phyloP scores from a whole-genome alignment of 2,797 vertebrate species.

The Tenualosa ilisha region DNA sequence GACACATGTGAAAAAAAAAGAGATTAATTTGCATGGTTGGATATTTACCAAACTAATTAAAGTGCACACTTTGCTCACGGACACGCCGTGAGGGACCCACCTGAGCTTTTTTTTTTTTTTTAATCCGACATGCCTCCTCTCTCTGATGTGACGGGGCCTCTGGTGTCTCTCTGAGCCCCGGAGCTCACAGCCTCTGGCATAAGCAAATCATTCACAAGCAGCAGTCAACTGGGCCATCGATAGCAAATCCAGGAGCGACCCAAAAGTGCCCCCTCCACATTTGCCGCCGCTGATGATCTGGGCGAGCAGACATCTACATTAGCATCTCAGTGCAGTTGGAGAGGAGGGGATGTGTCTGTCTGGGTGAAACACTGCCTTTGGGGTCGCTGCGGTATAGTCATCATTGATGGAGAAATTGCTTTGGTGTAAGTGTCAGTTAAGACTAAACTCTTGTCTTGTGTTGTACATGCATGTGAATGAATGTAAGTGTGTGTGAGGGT shows the following conservation, averaged over 20 bases:
- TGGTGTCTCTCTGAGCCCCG: neutral
- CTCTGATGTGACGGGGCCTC: neutral
- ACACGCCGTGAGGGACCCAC: neutral
- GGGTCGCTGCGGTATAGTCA: neutral
- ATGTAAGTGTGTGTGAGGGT: neutral
- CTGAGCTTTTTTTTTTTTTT: neutral
- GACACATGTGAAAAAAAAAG: neutral
- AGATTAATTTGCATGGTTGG: conserved; percentile 20
- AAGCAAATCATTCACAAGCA: neutral
- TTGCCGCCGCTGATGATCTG: neutral
- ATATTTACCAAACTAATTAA: conserved; percentile 21
- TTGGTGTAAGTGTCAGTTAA: neutral
- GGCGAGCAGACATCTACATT: neutral
- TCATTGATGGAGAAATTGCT: neutral
- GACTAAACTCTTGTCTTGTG: neutral
- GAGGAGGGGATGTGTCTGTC: neutral
- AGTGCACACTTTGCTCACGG: conserved; percentile 11
- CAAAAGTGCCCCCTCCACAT: neutral
- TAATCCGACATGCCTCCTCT: neutral
- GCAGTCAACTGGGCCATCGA: neutral
- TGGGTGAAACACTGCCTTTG: neutral
- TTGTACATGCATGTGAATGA: neutral
- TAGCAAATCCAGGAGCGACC: neutral
- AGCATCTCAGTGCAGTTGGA: neutral
- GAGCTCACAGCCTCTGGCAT: neutral